Evolutionary conservation across 2,888 invertebrate genomes (phyloP), one percentile per base, ranked within the genome.

Genomic region (Archips crataeganus): DNA sequence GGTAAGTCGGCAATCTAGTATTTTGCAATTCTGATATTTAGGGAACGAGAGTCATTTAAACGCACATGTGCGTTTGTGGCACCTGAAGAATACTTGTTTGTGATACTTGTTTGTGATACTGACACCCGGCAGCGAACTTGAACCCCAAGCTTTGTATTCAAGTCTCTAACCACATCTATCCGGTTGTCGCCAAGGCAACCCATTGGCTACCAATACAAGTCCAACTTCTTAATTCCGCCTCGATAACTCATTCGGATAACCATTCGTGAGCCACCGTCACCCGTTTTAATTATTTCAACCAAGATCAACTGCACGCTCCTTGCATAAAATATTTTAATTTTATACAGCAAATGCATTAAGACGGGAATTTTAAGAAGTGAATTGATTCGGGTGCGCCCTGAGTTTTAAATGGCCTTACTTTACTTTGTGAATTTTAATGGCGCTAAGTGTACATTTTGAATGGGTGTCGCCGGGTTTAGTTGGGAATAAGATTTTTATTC

Each of bases 301-400:
- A 39, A 65, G 70, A 70, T 74, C 39, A 65, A 61, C 60, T 74
- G 73, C 73, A 74, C 73, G 64, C 15, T 42, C 23, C 65, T 61
- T 74, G 74, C 74, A 74, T 74, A 70, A 74, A 61, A 70, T 74
- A 74, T 74, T 74, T 65, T 65, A 69, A 74, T 70, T 74, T 74
- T 74, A 74, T 74, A 74, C 74, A 45, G 62, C 62, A 60, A 74
- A 74, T 74, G 74, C 74, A 74, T 74, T 74, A 74, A 74, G 69
- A 64, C 64, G 13, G 63, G 69, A 70, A 49, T 74, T 74, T 74
- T 70, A 70, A 74, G 70, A 70, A 74, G 64, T 70, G 65, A 74
- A 74, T 74, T 74, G 70, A 74, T 65, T 74, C 70, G 49, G 10
- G 34, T 15, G 47, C 47, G 68, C 60, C 10, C 60, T 5, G 74